Evolutionary conservation across 2,113 vertebrate species (phyloP).

Genomic region (Lophotis ruficrista): DNA sequence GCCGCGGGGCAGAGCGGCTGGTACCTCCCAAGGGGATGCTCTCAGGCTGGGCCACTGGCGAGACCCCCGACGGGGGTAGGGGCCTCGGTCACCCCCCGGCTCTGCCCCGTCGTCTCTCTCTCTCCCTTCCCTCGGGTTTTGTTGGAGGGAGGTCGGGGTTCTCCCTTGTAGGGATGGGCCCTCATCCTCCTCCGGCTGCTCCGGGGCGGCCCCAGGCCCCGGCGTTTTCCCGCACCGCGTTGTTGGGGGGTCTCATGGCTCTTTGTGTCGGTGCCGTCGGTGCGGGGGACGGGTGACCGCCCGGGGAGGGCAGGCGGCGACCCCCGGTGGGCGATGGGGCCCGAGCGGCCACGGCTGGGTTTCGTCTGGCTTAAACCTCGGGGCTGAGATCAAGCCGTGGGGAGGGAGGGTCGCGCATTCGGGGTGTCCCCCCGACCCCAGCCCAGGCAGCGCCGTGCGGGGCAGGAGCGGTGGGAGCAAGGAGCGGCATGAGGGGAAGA

Average conservation of each 20-base stretch:
- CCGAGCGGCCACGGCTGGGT: neutral
- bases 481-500: too few relatives aligned
- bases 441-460: neutral
- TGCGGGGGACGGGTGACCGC: neutral
- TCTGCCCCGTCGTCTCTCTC: neutral
- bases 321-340: neutral
- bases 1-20: neutral
- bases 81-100: neutral
- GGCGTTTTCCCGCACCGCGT: neutral
- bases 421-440: neutral
- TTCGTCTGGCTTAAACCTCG: neutral
- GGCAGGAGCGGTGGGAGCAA: too few relatives aligned
- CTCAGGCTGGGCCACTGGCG: neutral
- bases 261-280: slow-evolving; percentile 47
- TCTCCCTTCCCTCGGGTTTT: neutral
- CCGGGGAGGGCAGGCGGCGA: neutral
- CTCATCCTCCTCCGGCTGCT: neutral
- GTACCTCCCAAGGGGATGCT: neutral
- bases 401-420: neutral
- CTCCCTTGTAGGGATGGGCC: too few relatives aligned
- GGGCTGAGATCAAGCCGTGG: neutral
- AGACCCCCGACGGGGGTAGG: neutral
- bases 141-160: neutral
- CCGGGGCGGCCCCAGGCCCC: neutral
- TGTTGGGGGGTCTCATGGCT: slow-evolving; percentile 41